A percentile compares a stretch with the other conserved stretches of the same genome.
Evolutionary conservation across 2,888 invertebrate species (phyloP).

Genomic region (Synergus itoensis): DNA sequence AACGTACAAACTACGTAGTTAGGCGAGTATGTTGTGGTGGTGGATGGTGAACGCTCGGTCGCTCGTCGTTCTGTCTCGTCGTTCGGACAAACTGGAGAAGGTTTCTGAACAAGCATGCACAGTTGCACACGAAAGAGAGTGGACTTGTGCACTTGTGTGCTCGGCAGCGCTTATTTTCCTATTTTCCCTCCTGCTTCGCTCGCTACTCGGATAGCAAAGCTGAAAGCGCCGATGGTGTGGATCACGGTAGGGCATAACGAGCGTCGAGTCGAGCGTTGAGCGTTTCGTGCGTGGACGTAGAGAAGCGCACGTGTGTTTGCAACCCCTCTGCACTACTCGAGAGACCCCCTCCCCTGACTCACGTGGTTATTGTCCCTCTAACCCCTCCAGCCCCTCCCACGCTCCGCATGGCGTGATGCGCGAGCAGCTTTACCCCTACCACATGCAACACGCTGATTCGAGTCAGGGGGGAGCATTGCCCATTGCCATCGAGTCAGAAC

Average conservation of each 20-base stretch:
- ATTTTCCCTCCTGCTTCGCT: slow-evolving; percentile 29
- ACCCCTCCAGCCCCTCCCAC: slow-evolving; percentile 6
- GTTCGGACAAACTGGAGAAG: background rate
- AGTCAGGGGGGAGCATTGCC: slow-evolving; percentile 50
- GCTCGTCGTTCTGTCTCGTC: background rate
- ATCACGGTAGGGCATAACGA: slow-evolving; percentile 22
- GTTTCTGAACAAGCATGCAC: background rate
- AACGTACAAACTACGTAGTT: slow-evolving; percentile 37
- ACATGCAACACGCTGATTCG: slow-evolving; percentile 27
- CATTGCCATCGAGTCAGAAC: slow-evolving; percentile 55
- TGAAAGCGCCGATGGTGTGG: background rate
- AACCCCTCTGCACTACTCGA: slow-evolving; percentile 46
- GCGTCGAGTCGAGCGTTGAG: background rate
- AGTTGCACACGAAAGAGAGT: background rate
- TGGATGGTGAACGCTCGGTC: slow-evolving; percentile 15
- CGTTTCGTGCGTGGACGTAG: background rate
- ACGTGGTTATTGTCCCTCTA: slow-evolving; percentile 16
- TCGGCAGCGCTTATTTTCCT: slow-evolving; percentile 54
- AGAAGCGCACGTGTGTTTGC: slow-evolving; percentile 38
- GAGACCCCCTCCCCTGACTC: slow-evolving; percentile 36
- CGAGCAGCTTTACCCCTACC: slow-evolving; percentile 52
- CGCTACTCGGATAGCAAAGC: background rate
- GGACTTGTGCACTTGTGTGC: slow-evolving; percentile 45
- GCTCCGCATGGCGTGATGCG: slow-evolving; percentile 48
- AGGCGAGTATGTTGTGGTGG: background rate